Evolutionary conservation across 2,113 vertebrate genomes (phyloP).

Genomic region (Tretioscincus oriximinensis): DNA sequence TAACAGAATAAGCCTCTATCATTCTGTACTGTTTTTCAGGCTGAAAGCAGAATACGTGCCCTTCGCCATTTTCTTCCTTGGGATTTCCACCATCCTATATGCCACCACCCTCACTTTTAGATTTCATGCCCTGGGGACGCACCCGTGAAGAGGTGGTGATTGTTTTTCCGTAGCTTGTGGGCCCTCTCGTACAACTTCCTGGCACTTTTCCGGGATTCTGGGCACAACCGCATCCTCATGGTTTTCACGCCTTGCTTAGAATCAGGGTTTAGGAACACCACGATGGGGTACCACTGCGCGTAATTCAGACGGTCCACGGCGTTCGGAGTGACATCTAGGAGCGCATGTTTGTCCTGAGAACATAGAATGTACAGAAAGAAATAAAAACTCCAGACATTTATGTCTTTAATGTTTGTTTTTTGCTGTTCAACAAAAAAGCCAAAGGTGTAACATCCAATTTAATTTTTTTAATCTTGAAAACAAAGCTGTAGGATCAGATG

Average conservation of each 20-base stretch:
- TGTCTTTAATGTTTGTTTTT: too few relatives aligned
- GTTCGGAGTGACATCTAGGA: slow-evolving; percentile 98
- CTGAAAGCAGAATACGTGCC: neutral
- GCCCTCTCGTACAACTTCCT: slow-evolving; percentile 95
- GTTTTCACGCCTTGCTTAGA: slow-evolving; percentile 98
- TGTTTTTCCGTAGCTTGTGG: slow-evolving; percentile 98
- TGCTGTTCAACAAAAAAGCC: too few relatives aligned
- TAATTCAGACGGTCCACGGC: slow-evolving; percentile 98
- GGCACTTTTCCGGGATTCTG: slow-evolving; percentile 96
- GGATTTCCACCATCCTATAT: too few relatives aligned
- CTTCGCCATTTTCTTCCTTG: neutral
- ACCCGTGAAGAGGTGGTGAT: slow-evolving; percentile 98
- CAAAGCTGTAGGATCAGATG: too few relatives aligned
- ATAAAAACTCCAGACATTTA: too few relatives aligned
- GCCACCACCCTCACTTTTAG: neutral
- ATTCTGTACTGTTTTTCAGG: too few relatives aligned
- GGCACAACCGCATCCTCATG: slow-evolving; percentile 93
- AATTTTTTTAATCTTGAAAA: neutral
- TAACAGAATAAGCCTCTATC: too few relatives aligned
- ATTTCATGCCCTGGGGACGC: slow-evolving; percentile 62
- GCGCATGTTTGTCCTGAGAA: slow-evolving; percentile 92
- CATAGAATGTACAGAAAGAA: neutral
- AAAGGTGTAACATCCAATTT: too few relatives aligned
- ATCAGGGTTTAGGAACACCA: slow-evolving; percentile 96
- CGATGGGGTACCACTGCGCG: slow-evolving; percentile 98